Evolutionary conservation across 2,113 vertebrate species (phyloP).

Genomic region (Electrona antarctica): DNA sequence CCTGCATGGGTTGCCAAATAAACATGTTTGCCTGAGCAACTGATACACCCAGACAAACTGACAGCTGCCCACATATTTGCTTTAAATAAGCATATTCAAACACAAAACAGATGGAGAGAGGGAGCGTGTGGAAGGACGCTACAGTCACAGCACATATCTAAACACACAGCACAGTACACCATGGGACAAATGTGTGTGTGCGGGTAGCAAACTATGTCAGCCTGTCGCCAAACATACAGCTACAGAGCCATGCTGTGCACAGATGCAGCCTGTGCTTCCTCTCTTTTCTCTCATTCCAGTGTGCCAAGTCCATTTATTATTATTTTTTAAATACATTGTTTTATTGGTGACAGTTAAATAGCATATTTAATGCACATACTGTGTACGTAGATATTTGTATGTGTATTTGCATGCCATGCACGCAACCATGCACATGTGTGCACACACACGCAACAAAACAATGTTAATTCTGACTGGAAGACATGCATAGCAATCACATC

Average conservation of each 20-base stretch:
- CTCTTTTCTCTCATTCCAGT: too few relatives aligned
- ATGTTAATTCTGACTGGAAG: not conserved
- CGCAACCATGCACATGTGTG: not conserved
- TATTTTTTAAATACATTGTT: too few relatives aligned
- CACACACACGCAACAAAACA: not conserved
- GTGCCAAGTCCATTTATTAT: too few relatives aligned
- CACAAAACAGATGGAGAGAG: conserved; percentile 19
- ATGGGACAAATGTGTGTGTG: conserved; percentile 40
- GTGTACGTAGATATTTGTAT: not conserved
- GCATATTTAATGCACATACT: too few relatives aligned
- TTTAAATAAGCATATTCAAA: conserved; percentile 57
- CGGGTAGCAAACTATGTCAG: conserved; percentile 47
- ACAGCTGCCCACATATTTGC: conserved; percentile 65
- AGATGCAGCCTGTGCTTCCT: conserved; percentile 19
- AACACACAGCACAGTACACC: conserved; percentile 59
- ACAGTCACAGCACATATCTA: conserved; percentile 43
- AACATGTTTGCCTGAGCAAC: conserved; percentile 23
- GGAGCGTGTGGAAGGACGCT: not conserved
- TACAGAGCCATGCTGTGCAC: conserved; percentile 15
- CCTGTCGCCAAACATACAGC: conserved; percentile 53
- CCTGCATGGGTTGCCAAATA: conserved; percentile 30
- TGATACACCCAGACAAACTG: conserved; percentile 38
- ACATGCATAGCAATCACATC: conserved; percentile 25
- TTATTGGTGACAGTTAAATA: too few relatives aligned
- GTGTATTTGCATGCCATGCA: not conserved